These are phyloP conservation scores for Phyllostomus discolor DNA, from an alignment of 2,113 vertebrate genomes.

Conservation along the genomic window DNA sequence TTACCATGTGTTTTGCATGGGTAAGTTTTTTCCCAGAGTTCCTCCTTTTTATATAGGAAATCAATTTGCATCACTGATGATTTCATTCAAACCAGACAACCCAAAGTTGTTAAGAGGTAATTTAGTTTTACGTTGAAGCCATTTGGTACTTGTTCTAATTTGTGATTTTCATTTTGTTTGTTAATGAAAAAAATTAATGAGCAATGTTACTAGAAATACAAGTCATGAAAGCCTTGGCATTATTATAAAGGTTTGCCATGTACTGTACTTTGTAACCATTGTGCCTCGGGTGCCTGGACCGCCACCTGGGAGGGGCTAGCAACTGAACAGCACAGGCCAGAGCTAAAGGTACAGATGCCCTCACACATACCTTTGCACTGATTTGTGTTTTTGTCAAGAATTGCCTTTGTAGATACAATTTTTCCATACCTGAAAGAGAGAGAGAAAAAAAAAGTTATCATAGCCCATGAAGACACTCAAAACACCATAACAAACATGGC, in stretches of 20 bases:
- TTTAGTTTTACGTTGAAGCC: constrained; percentile 79
- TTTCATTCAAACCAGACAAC: constrained; percentile 80
- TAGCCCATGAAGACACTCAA: constrained; percentile 5
- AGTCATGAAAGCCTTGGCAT: constrained; percentile 70
- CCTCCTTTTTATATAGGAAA: constrained; percentile 78
- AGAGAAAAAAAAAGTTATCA: constrained; percentile 59
- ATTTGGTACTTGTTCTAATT: constrained; percentile 85
- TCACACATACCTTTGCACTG: constrained; percentile 95
- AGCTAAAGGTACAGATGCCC: background rate
- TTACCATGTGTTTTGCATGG: constrained; percentile 64
- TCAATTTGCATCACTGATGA: constrained; percentile 83
- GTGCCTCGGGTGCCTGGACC: constrained; percentile 54
- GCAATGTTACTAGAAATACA: constrained; percentile 80
- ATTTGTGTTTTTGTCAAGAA: constrained; percentile 99
- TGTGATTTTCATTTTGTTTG: constrained; percentile 86
- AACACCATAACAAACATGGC: background rate
- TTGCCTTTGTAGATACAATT: constrained; percentile 98
- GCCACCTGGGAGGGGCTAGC: constrained; percentile 43
- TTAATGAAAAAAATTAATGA: constrained; percentile 87
- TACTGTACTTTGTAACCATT: constrained; percentile 51
- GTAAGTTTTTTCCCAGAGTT: constrained; percentile 70
- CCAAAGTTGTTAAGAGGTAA: constrained; percentile 80
- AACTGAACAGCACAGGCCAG: constrained; percentile 29
- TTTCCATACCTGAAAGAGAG: constrained; percentile 92
- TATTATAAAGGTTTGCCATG: constrained; percentile 75